Percentiles rank a stretch among this genome's conserved stretches.
These are phyloP conservation scores for Marmota monax DNA, from an alignment of 2,113 vertebrate genomes.

Conservation along the genomic window DNA sequence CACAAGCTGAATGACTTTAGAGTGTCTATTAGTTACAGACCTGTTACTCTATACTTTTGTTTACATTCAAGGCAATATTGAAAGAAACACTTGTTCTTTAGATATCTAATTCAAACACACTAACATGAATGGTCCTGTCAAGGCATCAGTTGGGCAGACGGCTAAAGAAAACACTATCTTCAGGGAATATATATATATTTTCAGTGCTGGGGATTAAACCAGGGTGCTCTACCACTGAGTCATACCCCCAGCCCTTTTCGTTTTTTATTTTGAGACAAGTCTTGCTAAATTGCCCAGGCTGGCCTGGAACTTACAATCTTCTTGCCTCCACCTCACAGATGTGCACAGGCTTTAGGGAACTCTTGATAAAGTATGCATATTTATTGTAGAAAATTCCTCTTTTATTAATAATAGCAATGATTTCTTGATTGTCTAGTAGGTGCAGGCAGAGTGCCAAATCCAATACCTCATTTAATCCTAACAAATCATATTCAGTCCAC, in stretches of 20 bases:
- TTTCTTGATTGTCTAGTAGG: constrained; percentile 48
- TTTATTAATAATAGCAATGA: constrained; percentile 22
- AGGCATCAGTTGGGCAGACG: constrained; percentile 4
- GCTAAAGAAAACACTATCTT: background rate
- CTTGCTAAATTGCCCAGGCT: background rate
- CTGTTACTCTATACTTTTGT: background rate
- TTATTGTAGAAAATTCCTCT: constrained; percentile 37
- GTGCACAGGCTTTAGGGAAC: background rate
- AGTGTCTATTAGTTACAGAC: background rate
- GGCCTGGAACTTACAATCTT: too few relatives aligned
- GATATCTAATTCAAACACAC: background rate
- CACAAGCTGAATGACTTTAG: constrained; percentile 9
- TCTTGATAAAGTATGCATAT: constrained; percentile 19
- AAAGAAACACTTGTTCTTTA: constrained; percentile 19
- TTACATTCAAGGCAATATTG: background rate
- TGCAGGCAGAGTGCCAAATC: background rate
- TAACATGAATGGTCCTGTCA: constrained; percentile 17
- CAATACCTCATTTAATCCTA: constrained; percentile 38
- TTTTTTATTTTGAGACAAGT: background rate
- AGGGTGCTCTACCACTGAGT: background rate
- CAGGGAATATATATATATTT: background rate
- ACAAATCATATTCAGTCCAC: constrained; percentile 18
- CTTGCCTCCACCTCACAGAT: background rate
- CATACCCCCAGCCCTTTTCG: too few relatives aligned
- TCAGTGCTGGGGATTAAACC: background rate